Conservation (phyloP, 2,797 vertebrate species). For the Neopelma chrysocephalum region DNA sequence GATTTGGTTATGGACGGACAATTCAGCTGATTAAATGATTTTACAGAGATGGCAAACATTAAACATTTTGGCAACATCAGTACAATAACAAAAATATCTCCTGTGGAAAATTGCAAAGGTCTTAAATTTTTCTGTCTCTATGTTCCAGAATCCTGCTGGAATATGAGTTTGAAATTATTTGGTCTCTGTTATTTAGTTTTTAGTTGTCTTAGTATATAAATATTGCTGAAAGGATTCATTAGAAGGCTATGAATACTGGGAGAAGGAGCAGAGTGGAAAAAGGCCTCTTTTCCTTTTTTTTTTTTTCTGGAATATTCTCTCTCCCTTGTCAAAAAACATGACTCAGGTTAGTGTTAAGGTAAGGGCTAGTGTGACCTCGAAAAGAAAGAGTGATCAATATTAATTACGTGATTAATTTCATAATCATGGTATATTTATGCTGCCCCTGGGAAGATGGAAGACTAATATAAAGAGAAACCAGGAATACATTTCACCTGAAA, state of each 20-base stretch:
- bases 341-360: not conserved
- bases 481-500: not conserved
- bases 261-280: not conserved
- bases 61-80: not conserved
- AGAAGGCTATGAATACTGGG: not conserved
- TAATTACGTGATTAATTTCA: not conserved
- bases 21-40: not conserved
- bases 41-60: not conserved
- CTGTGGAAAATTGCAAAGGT: not conserved
- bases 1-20: not conserved
- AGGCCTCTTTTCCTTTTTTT: not conserved
- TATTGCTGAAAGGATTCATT: not conserved
- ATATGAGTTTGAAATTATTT: not conserved
- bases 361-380: not conserved
- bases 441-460: not conserved
- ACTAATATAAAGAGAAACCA: not conserved
- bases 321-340: not conserved
- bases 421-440: not conserved
- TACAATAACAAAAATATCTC: not conserved
- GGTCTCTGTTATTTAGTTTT: not conserved
- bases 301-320: not conserved
- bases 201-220: not conserved
- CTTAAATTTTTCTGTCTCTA: not conserved
- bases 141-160: not conserved
- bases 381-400: not conserved